Percentiles rank a stretch among this genome's conserved stretches.
These are phyloP conservation scores for Oryzias javanicus DNA, from an alignment of 2,113 vertebrate genomes.

Conservation along the genomic window DNA sequence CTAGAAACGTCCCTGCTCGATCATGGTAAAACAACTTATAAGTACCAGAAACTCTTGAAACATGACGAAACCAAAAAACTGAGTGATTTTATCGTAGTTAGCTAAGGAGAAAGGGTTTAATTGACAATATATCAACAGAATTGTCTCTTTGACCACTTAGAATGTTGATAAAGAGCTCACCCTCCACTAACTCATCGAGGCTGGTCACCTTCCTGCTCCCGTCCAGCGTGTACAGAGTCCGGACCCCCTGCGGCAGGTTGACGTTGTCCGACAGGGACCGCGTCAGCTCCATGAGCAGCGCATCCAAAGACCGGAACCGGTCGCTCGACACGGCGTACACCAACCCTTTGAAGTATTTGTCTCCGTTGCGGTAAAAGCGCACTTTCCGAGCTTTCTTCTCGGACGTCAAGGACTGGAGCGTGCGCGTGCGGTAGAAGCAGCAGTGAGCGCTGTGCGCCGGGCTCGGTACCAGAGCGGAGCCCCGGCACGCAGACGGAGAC, in stretches of 20 bases:
- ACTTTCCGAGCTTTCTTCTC: constrained; percentile 95
- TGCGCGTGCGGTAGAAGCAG: constrained; percentile 95
- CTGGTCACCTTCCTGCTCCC: constrained; percentile 86
- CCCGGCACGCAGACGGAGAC: constrained; percentile 76
- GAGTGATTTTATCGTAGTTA: too few species aligned
- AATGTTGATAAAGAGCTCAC: constrained; percentile 68
- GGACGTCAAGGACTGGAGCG: constrained; percentile 92
- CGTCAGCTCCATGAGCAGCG: constrained; percentile 93
- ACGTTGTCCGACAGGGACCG: constrained; percentile 93
- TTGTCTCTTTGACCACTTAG: too few species aligned
- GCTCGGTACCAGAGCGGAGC: constrained; percentile 88
- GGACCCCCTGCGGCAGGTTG: constrained; percentile 93
- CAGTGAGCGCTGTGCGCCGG: constrained; percentile 98
- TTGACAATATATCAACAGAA: too few species aligned
- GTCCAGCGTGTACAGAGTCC: constrained; percentile 88
- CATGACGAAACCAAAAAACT: too few species aligned
- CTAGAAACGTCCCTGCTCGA: too few species aligned
- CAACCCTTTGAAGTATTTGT: constrained; percentile 95
- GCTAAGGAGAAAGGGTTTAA: too few species aligned
- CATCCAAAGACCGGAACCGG: constrained; percentile 93
- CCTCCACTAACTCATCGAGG: constrained; percentile 92
- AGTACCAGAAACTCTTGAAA: too few species aligned
- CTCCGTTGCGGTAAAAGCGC: constrained; percentile 95
- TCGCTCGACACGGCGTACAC: constrained; percentile 92
- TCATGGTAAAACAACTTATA: too few species aligned